phyloP scores from a whole-genome alignment of 2,797 vertebrate species.

The Molossus alvarezi region DNA sequence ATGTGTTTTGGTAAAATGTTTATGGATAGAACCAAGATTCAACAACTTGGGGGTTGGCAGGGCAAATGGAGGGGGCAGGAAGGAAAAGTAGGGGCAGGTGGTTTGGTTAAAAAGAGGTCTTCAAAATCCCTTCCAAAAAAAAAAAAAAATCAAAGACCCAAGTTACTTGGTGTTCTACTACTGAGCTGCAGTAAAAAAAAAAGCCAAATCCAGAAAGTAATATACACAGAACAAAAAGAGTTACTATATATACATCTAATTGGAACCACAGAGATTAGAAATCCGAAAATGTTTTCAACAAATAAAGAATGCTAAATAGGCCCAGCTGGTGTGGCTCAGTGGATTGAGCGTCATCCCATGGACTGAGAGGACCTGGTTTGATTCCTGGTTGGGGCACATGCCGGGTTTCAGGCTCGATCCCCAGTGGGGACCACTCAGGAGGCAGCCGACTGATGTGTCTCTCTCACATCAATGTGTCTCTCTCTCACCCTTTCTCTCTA shows the following conservation, averaged over 20 bases:
- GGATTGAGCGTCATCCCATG: too few relatives aligned
- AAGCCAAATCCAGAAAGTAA: background rate
- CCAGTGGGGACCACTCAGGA: too few relatives aligned
- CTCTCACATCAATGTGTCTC: too few relatives aligned
- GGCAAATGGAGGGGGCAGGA: background rate
- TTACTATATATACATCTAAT: background rate
- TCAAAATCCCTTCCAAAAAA: background rate
- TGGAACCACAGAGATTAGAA: conserved; percentile 1
- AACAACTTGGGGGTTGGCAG: background rate
- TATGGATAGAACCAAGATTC: background rate
- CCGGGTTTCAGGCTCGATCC: too few relatives aligned
- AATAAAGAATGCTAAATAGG: background rate
- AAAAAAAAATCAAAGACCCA: background rate
- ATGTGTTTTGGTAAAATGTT: background rate
- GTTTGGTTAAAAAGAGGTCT: background rate
- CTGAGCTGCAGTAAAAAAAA: background rate
- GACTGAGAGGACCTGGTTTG: too few relatives aligned
- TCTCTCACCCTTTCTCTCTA: too few relatives aligned
- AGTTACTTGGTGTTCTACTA: background rate
- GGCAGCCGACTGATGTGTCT: too few relatives aligned
- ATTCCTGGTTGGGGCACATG: too few relatives aligned
- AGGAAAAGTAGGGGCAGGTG: background rate
- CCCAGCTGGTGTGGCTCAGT: too few relatives aligned
- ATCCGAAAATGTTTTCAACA: conserved; percentile 4
- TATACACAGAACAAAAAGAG: background rate